Conservation (phyloP, 2,888 invertebrate species). For the Dyspetes luteomarginatus region DNA sequence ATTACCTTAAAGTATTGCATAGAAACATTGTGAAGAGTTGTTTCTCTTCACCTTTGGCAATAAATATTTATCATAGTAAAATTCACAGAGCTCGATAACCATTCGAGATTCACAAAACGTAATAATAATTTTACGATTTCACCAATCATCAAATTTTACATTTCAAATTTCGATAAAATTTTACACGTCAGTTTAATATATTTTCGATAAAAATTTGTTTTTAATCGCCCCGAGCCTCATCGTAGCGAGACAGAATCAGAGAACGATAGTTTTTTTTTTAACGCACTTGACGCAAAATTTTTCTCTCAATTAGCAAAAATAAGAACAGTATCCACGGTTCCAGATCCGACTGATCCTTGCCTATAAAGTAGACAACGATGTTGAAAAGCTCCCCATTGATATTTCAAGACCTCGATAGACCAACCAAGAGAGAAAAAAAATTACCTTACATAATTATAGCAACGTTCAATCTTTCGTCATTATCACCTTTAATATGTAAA, state of each 20-base stretch:
- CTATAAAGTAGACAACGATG: conserved; percentile 41
- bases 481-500: conserved; percentile 38
- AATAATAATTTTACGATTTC: neutral
- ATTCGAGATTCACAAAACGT: too few species aligned
- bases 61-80: neutral
- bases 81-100: too few species aligned
- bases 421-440: neutral
- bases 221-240: too few species aligned
- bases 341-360: conserved; percentile 28
- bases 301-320: neutral
- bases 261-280: neutral
- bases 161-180: neutral
- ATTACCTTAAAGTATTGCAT: neutral
- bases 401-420: conserved; percentile 14
- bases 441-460: conserved; percentile 22
- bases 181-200: neutral
- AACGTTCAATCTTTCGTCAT: conserved; percentile 41
- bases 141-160: neutral
- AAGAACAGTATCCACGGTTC: conserved; percentile 48
- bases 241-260: neutral
- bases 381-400: conserved; percentile 22
- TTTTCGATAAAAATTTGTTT: too few species aligned
- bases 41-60: too few species aligned
- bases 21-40: neutral
- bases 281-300: neutral